Base-by-base conservation (phyloP, 2,113 vertebrate species). In the Accipiter virgatus region DNA sequence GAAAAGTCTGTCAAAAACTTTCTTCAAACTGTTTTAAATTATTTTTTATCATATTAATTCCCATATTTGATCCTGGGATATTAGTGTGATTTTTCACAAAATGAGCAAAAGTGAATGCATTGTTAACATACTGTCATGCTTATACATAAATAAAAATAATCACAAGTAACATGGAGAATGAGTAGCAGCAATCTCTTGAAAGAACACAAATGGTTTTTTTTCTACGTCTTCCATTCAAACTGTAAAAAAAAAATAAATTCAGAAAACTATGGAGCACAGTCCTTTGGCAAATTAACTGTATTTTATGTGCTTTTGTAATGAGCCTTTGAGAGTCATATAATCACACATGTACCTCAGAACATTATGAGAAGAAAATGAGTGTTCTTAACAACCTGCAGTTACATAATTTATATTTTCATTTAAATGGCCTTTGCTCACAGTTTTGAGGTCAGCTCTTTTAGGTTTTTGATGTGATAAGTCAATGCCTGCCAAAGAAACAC, bases 401-500 rank as follows among this genome's bases (percentile, higher is more conserved):
- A 63, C 31, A 81, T 92, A 86, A 93, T 94, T 81, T 81, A 18
- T 88, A 53, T 86, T 90, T 91, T 86, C 53, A 56, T 92, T 89
- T 92, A 89, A 72, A 53, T 95, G 36, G 48, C 59, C 66, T 75
- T 91, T 83, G 9, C 45, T 93, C 38, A 63, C 71, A 72, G 48
- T 93, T 97, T 91, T 87, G 71, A 92, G 59, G 72, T 96, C 77
- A 89, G 31, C 34, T 79, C n/a, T 86, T 96, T 62, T 50, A 95
- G 61, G 23, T 77, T 95, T 88, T 93, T 93, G 47, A 89, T 93
- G 43, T 86, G 61, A 25, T 81, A 83, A 85, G 72, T 88, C 82
- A 97, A n/a, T 66, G 25, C 75, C n/a, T 97, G 96, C 81, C 40
- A 84, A 97, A 95, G 38, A 29, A 94, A 43, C 21, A 72, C 71